phyloP scores from a whole-genome alignment of 2,113 vertebrate genomes.

The Columbina picui region DNA sequence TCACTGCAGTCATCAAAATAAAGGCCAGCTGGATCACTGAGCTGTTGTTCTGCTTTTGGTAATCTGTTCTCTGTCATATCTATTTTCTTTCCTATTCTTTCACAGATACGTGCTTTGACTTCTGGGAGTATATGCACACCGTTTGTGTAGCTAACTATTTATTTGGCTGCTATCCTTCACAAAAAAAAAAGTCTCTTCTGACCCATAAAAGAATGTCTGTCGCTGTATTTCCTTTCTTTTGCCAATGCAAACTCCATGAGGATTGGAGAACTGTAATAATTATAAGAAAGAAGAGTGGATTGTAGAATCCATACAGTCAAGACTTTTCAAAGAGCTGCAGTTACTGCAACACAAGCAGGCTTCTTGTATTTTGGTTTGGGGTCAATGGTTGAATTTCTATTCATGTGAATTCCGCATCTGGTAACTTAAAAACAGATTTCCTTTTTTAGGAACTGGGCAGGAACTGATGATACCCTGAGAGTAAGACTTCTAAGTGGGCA shows the following conservation, averaged over 20 bases:
- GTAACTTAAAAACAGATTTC: background rate
- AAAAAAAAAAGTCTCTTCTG: background rate
- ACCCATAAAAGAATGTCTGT: background rate
- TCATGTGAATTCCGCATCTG: background rate
- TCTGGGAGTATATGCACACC: accelerated
- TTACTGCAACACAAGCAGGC: background rate
- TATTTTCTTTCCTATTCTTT: background rate
- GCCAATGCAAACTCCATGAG: background rate
- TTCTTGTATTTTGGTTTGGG: background rate
- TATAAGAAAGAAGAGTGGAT: background rate
- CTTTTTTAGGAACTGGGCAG: background rate
- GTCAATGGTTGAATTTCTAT: background rate
- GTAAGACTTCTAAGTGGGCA: background rate
- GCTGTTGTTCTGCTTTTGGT: background rate
- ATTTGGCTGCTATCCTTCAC: background rate
- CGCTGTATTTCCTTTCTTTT: background rate
- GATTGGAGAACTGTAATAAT: background rate
- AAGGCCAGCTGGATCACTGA: background rate
- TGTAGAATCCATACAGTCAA: background rate
- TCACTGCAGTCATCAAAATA: background rate
- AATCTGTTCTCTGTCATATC: background rate
- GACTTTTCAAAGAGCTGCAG: background rate
- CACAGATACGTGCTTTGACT: background rate
- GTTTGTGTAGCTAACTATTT: background rate
- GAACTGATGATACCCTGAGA: accelerated